These are phyloP conservation scores for Cynaeus angustus DNA, from an alignment of 2,888 invertebrate genomes.

Conservation along the genomic window DNA sequence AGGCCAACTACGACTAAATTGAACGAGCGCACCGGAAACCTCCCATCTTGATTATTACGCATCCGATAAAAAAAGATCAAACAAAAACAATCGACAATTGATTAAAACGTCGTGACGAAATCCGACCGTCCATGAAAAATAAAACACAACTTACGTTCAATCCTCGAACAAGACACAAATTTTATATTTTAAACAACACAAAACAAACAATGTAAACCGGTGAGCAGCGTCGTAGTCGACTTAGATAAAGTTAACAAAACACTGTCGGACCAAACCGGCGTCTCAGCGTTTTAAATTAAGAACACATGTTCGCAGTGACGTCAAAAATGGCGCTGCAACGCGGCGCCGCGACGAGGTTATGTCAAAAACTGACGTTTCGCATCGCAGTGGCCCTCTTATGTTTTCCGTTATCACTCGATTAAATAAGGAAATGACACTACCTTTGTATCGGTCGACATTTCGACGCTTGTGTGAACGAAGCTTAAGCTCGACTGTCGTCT, in stretches of 20 bases:
- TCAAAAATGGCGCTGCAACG: constrained; percentile 7
- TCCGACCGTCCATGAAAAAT: neutral
- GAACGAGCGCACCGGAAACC: constrained; percentile 13
- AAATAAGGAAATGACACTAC: neutral
- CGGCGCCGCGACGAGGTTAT: constrained; percentile 14
- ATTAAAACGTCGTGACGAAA: neutral
- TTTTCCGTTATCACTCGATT: neutral
- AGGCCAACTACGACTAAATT: constrained; percentile 25
- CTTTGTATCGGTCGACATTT: neutral
- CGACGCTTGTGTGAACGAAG: neutral
- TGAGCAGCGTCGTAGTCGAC: constrained; percentile 14
- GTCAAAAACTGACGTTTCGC: constrained; percentile 1
- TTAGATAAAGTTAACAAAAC: constrained; percentile 24
- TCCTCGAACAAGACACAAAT: constrained; percentile 9
- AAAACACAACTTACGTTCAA: constrained; percentile 9
- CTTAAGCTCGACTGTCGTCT: constrained; percentile 3
- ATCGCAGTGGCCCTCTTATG: neutral
- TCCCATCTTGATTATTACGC: constrained; percentile 23
- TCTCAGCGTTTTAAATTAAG: constrained; percentile 13
- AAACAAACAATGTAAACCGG: neutral
- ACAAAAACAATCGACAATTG: constrained; percentile 23
- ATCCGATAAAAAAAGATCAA: constrained; percentile 35
- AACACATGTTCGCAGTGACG: constrained; percentile 24
- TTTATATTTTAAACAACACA: neutral
- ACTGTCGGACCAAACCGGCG: constrained; percentile 12